A percentile compares a stretch with the other conserved stretches of the same genome.
Conservation (phyloP, 2,888 invertebrate species). For the Drosophila mayaguana region DNA sequence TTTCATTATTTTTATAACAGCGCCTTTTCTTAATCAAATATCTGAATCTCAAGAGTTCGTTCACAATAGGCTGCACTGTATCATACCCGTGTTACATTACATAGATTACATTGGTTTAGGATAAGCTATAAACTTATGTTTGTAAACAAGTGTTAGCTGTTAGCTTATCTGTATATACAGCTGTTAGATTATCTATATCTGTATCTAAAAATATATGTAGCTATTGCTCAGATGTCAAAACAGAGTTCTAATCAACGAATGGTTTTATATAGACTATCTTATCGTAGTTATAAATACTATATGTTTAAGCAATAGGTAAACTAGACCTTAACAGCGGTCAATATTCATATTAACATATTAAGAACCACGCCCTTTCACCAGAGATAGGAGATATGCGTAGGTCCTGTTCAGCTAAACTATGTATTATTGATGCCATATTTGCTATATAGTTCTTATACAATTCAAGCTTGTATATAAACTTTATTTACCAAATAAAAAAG, state of each 20-base stretch:
- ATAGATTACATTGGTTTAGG: not conserved
- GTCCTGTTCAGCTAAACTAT: not conserved
- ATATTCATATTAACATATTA: conserved; percentile 9
- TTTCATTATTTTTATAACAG: not conserved
- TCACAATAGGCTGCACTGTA: not conserved
- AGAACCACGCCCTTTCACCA: conserved; percentile 6
- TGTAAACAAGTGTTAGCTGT: not conserved
- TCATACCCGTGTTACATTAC: not conserved
- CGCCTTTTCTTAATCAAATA: not conserved
- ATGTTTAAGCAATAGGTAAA: not conserved
- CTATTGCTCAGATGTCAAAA: conserved; percentile 3
- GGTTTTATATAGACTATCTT: conserved; percentile 33
- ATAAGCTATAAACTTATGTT: conserved; percentile 24
- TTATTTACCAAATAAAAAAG: not conserved
- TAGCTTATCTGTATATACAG: conserved; percentile 20
- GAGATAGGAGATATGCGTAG: not conserved
- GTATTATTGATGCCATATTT: not conserved
- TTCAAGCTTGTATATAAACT: too few species aligned
- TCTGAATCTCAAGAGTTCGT: not conserved
- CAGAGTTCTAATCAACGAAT: conserved; percentile 27
- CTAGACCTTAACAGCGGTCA: not conserved
- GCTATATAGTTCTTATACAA: not conserved
- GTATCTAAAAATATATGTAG: conserved; percentile 2
- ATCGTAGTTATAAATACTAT: conserved; percentile 40
- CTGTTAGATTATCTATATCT: conserved; percentile 15